Evolutionary conservation across 2,113 vertebrate species (phyloP).

Genomic region (Porphyrio hochstetteri): DNA sequence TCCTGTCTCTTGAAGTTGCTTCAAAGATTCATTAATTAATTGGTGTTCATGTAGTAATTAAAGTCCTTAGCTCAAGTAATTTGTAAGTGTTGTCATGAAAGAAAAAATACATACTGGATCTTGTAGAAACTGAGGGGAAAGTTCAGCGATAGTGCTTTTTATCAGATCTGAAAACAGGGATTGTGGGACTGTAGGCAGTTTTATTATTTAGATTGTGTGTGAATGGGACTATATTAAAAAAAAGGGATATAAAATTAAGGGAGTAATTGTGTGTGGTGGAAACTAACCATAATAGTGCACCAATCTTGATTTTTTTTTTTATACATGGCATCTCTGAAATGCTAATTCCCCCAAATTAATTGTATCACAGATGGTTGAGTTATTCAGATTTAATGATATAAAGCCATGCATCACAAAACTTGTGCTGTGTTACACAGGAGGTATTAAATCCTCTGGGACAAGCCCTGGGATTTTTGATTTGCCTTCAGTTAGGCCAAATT

Average conservation of each 20-base stretch:
- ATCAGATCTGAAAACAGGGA: background rate
- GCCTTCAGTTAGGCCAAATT: background rate
- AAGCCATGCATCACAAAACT: background rate
- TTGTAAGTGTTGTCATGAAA: background rate
- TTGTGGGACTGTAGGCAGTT: background rate
- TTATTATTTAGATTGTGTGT: background rate
- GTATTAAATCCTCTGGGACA: background rate
- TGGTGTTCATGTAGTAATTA: background rate
- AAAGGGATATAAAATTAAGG: background rate
- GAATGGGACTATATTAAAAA: background rate
- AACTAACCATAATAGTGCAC: background rate
- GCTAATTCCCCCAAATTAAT: background rate
- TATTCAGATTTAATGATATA: background rate
- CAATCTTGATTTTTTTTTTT: background rate
- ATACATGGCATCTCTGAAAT: background rate
- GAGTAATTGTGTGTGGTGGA: background rate
- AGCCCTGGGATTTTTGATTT: background rate
- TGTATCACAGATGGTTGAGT: background rate
- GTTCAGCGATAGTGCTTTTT: background rate
- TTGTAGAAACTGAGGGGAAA: background rate
- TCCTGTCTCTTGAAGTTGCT: background rate
- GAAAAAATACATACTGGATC: background rate
- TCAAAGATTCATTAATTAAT: background rate
- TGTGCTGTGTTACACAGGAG: background rate
- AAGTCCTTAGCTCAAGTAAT: background rate